These are phyloP conservation scores for Ormyrus pomaceus DNA, from an alignment of 2,888 invertebrate species.

Conservation along the genomic window DNA sequence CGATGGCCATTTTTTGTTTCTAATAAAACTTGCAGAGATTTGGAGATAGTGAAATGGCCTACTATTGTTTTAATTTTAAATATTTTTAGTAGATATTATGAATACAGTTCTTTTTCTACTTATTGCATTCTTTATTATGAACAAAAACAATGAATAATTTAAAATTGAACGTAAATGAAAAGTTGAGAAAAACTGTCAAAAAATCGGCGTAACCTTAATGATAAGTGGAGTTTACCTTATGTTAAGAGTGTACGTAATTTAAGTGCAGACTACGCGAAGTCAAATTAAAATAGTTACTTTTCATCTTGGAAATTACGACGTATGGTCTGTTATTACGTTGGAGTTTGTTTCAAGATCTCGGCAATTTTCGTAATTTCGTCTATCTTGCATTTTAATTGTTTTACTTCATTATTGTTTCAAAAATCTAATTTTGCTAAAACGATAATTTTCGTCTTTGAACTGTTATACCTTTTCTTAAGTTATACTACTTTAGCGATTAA, in stretches of 20 bases:
- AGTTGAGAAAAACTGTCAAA: too few relatives aligned
- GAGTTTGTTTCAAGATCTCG: conserved; percentile 37
- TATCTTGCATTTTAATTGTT: conserved; percentile 38
- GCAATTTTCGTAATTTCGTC: conserved; percentile 31
- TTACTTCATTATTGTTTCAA: conserved; percentile 20
- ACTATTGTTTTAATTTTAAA: too few relatives aligned
- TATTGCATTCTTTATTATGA: too few relatives aligned
- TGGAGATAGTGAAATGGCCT: too few relatives aligned
- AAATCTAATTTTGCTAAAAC: not conserved
- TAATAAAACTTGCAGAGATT: too few relatives aligned
- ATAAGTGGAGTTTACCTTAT: not conserved
- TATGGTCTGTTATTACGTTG: conserved; percentile 33
- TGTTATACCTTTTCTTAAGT: not conserved
- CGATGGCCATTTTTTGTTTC: too few relatives aligned
- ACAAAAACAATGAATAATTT: too few relatives aligned
- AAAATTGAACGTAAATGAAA: too few relatives aligned
- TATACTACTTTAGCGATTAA: not conserved
- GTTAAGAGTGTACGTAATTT: conserved; percentile 38
- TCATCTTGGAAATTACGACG: conserved; percentile 48
- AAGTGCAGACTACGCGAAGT: conserved; percentile 8
- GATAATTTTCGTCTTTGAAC: not conserved
- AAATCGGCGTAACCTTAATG: too few relatives aligned
- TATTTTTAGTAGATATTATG: too few relatives aligned
- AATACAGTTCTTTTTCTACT: too few relatives aligned
- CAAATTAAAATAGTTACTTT: conserved; percentile 52